A percentile compares a stretch with the other conserved stretches of the same genome.
Conservation (phyloP, 2,113 vertebrate species). For the Galeopterus variegatus region DNA sequence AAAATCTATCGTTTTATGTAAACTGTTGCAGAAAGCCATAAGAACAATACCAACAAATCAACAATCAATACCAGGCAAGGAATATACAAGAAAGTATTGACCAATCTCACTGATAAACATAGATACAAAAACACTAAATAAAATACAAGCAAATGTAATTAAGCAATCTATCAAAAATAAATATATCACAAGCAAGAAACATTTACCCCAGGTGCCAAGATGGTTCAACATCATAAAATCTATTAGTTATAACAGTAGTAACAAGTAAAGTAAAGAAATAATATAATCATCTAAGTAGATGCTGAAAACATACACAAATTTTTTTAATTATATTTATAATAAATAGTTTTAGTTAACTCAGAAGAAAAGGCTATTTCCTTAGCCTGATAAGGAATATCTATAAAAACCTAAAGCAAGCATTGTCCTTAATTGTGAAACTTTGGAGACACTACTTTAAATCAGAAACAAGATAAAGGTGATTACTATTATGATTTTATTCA, state of each 20-base stretch:
- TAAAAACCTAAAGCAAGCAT: constrained; percentile 40
- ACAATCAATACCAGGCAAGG: background rate
- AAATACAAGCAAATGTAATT: background rate
- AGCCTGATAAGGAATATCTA: background rate
- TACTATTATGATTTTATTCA: background rate
- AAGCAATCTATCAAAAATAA: constrained; percentile 3
- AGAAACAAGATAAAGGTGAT: background rate
- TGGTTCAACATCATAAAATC: constrained; percentile 11
- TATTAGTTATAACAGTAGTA: background rate
- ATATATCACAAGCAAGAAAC: background rate
- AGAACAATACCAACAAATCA: constrained; percentile 15
- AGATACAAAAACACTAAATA: background rate
- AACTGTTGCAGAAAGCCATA: constrained; percentile 34
- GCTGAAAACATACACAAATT: background rate
- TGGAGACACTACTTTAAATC: background rate
- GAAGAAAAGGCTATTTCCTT: background rate
- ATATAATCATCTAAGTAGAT: background rate
- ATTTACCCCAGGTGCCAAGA: background rate
- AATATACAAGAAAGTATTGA: background rate
- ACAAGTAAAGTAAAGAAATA: background rate
- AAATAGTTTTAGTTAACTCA: background rate
- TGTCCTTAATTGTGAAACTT: background rate
- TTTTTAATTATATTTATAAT: background rate
- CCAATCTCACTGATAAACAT: background rate
- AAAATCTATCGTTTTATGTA: background rate